Evolutionary conservation across 2,797 vertebrate species (phyloP).

Genomic region (Taenioides sp.): DNA sequence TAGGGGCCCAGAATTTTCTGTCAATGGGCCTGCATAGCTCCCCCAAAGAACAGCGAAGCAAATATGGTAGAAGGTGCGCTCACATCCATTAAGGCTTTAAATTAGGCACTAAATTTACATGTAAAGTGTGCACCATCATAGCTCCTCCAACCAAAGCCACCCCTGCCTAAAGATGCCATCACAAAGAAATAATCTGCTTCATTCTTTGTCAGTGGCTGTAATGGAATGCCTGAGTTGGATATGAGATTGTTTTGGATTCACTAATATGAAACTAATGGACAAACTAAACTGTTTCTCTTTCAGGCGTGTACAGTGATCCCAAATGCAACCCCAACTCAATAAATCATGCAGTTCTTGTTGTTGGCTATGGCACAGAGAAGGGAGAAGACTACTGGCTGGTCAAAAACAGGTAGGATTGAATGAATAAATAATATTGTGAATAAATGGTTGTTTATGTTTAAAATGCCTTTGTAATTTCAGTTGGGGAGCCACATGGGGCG

Average conservation of each 20-base stretch:
- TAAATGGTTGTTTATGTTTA: neutral
- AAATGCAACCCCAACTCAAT: slow-evolving; percentile 47
- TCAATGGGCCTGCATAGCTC: too few species aligned
- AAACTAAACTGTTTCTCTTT: neutral
- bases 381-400: slow-evolving; percentile 76
- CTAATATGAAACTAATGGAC: neutral
- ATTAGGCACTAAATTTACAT: too few species aligned
- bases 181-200: too few species aligned
- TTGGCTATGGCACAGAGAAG: slow-evolving; percentile 69
- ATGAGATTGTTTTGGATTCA: neutral
- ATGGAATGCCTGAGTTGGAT: neutral
- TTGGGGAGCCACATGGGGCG: slow-evolving; percentile 73
- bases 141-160: too few species aligned
- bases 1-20: too few species aligned
- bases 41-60: too few species aligned
- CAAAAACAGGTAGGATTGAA: slow-evolving; percentile 69
- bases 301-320: slow-evolving; percentile 69
- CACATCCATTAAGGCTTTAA: too few species aligned
- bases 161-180: too few species aligned
- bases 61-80: too few species aligned
- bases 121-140: too few species aligned
- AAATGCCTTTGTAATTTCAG: slow-evolving; percentile 49
- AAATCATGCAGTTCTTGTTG: slow-evolving; percentile 73
- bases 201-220: too few species aligned
- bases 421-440: neutral